Evolutionary conservation across 92 coral and sea anemone species (phyloP), one percentile per base, ranked within the genome.

Genomic region (Bergia puertoricense): DNA sequence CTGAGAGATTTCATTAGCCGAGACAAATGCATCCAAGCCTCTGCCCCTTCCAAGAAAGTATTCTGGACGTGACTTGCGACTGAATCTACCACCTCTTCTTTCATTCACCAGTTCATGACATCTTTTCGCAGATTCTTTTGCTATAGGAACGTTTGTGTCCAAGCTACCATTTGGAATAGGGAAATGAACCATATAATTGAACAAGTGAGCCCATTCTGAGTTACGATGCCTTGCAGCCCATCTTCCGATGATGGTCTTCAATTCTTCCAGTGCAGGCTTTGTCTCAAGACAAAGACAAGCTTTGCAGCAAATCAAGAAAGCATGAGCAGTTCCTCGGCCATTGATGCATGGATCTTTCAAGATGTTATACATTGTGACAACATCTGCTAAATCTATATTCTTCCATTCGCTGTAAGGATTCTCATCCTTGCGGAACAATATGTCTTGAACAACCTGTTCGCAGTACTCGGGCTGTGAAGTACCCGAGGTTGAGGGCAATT

Each of bases 191-290:
- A 93, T 93, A 85, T 93, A 93, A 65, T 86, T 81, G 67, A 88
- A 93, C 79, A 93, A 79, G 76, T 93, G 90, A 38, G 91, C 93
- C 95, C 95, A 93, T 37, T 85, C 90, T 0, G 95, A 93, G 37
- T 43, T 81, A 23, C 90, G 92, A 44, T 18, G 79, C 65, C 57
- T 89, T 14, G 48, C 68, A 16, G 68, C 77, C 95, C 95, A 93
- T 6, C 69, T 57, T 14, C 39, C 88, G 0, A 93, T 79, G n/a
- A 73, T 85, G 23, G 50, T 23, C 13, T 82, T 71, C 68, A 93
- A 72, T 22, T 93, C 93, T 22, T 88, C 90, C 5, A 93, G 86
- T 2, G 91, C 8, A 50, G 92, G 90, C 44, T 91, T 93, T 11
- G 44, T 89, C 40, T 67, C 88, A n/a, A 93, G 80, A 6, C 86